Base-by-base conservation (phyloP, 53 echinoderm and acorn worm species). In the Antedon mediterranea region DNA sequence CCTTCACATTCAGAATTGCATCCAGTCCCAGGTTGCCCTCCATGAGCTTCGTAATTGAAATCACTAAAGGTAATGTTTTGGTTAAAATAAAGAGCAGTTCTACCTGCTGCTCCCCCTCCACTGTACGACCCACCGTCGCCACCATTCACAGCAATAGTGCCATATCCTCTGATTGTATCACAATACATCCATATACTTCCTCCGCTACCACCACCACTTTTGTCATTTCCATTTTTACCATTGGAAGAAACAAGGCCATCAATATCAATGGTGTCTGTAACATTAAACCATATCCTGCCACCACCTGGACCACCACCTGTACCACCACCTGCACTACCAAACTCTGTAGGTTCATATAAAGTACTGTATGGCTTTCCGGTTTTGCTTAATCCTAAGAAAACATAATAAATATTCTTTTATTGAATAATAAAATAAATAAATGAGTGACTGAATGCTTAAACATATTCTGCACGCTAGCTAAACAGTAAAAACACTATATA, bases 111-210 rank as follows among this genome's bases (percentile, higher is more conserved):
- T 33, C 93, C 93, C 30, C 93, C 93, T 30, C 93, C 93, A 26
- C 90, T 87, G 32, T 79, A 32, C 29, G 80, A 43, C 0, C 78
- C 82, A 30, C 85, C 93, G 0, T 80, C 73, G 31, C 93, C 93
- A 29, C 93, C 93, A 79, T 93, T 93, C 43, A 88, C 74, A n/a
- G 83, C 74, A 13, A 93, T 93, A 0, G 83, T 75, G 33, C 93
- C 93, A 43, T 93, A 93, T 13, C 93, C 93, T 81, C 87, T 93
- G 71, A 93, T 93, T 31, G 73, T 81, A 30, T 86, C 78, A 43
- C 88, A 87, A 77, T 93, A 89, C 93, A 93, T 93, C 93, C 93
- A 93, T n/a, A 93, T 93, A 43, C 93, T 93, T 30, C 93, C 93
- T 30, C 90, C 93, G 75, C 93, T 93, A 0, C 93, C 93, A 33